A percentile compares a stretch with the other conserved stretches of the same genome.
Evolutionary conservation across 2,797 vertebrate genomes (phyloP).

Genomic region (Loris lydekkerianus): DNA sequence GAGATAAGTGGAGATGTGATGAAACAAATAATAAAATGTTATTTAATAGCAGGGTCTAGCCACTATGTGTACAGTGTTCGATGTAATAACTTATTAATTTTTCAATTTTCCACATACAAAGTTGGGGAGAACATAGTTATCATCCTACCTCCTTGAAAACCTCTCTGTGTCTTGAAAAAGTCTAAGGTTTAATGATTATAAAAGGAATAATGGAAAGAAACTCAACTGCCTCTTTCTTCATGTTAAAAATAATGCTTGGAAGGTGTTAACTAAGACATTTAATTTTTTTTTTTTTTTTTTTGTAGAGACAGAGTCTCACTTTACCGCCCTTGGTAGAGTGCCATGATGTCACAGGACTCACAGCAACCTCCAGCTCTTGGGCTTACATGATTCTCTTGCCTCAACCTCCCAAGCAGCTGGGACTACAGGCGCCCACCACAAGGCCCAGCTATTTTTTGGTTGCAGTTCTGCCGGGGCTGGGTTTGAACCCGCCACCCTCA

Average conservation of each 20-base stretch:
- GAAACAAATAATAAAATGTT: neutral
- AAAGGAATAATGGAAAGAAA: neutral
- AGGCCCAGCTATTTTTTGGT: too few relatives aligned
- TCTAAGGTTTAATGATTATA: neutral
- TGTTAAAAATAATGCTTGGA: conserved; percentile 4
- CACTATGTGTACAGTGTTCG: neutral
- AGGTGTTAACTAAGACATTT: neutral
- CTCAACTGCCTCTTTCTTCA: neutral
- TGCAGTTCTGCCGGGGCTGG: too few relatives aligned
- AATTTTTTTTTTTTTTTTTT: too few relatives aligned
- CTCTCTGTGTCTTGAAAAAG: neutral
- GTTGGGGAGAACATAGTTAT: neutral
- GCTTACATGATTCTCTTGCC: too few relatives aligned
- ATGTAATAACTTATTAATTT: neutral
- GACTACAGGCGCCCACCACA: too few relatives aligned
- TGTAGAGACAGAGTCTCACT: too few relatives aligned
- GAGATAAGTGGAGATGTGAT: neutral
- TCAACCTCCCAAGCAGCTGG: too few relatives aligned
- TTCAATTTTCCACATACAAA: neutral
- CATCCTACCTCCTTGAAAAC: neutral
- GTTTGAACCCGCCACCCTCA: too few relatives aligned
- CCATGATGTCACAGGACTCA: too few relatives aligned
- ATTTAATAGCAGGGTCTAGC: neutral
- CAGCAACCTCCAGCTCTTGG: too few relatives aligned
- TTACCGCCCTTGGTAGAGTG: too few relatives aligned